A percentile compares a stretch with the other conserved stretches of the same genome.
Conservation (phyloP, 1,140 invertebrate species). For the Sinella curviseta region DNA sequence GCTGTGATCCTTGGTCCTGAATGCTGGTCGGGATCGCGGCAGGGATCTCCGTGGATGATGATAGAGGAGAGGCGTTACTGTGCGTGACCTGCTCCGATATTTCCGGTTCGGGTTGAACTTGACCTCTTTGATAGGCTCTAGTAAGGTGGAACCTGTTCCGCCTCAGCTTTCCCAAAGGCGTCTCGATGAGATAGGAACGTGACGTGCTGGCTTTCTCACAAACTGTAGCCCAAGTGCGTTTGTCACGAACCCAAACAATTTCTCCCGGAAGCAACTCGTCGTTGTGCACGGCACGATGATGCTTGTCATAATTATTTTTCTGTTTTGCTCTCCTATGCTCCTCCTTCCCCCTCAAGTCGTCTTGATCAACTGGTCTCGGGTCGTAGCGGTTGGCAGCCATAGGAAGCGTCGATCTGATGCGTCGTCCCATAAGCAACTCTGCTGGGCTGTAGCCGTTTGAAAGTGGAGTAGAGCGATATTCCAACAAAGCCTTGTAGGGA, state of each 20-base stretch:
- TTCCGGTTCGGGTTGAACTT: background rate
- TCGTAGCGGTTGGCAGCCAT: background rate
- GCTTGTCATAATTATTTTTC: background rate
- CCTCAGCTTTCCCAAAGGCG: background rate
- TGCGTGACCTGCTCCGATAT: background rate
- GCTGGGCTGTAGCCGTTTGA: constrained; percentile 18
- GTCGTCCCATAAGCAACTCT: constrained; percentile 3
- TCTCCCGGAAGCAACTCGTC: constrained; percentile 31
- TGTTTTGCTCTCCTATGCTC: background rate
- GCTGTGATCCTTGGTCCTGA: background rate
- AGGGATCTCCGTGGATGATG: background rate
- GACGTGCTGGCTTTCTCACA: background rate
- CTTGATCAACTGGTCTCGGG: background rate
- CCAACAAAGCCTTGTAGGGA: background rate
- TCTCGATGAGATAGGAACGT: constrained; percentile 41
- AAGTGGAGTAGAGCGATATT: constrained; percentile 21
- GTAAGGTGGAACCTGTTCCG: background rate
- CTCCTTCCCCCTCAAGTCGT: background rate
- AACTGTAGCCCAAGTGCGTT: constrained; percentile 36
- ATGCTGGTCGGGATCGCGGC: too few relatives aligned
- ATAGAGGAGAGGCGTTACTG: background rate
- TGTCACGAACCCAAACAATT: constrained; percentile 44
- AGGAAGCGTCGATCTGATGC: background rate
- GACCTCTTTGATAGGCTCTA: too few relatives aligned
- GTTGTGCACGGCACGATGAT: constrained; percentile 16